Percentiles rank a stretch among this genome's conserved stretches.
Conservation (phyloP, 2,888 invertebrate species). For the Eupelmus urozonus region DNA sequence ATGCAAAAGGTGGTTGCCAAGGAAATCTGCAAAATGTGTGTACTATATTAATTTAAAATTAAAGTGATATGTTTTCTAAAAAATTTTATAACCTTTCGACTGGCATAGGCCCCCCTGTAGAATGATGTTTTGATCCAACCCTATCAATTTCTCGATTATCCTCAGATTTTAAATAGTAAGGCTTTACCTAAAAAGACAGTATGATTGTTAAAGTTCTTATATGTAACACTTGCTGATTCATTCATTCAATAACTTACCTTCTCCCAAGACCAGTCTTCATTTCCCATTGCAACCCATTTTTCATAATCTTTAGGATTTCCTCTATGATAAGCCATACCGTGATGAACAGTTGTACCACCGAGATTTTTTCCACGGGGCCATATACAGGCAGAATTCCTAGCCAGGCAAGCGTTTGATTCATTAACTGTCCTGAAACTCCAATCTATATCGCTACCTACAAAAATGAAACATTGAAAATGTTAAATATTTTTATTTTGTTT, state of each 20-base stretch:
- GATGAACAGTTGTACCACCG: slow-evolving; percentile 85
- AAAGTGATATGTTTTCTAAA: neutral
- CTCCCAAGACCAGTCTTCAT: slow-evolving; percentile 86
- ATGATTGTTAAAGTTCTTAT: neutral
- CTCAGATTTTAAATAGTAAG: slow-evolving; percentile 84
- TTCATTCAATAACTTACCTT: slow-evolving; percentile 74
- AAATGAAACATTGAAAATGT: slow-evolving; percentile 18
- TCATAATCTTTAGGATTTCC: slow-evolving; percentile 87
- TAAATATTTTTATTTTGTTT: slow-evolving; percentile 17
- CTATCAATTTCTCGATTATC: slow-evolving; percentile 82
- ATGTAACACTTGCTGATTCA: neutral
- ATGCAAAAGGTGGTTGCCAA: slow-evolving; percentile 81
- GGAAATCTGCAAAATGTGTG: slow-evolving; percentile 79
- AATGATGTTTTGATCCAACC: slow-evolving; percentile 81
- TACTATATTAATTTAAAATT: slow-evolving; percentile 14
- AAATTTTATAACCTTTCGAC: slow-evolving; percentile 71
- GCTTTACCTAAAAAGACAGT: slow-evolving; percentile 80
- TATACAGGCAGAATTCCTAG: slow-evolving; percentile 78
- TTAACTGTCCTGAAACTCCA: slow-evolving; percentile 84
- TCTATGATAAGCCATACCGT: slow-evolving; percentile 91
- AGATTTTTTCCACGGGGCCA: slow-evolving; percentile 86
- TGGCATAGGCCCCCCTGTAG: slow-evolving; percentile 81
- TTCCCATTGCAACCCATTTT: slow-evolving; percentile 85
- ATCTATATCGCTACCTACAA: slow-evolving; percentile 79
- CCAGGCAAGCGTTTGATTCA: slow-evolving; percentile 81